Percentiles rank a stretch among this genome's conserved stretches.
These are phyloP conservation scores for Scaptomyza polygonia DNA, from an alignment of 2,888 invertebrate species.

Conservation along the genomic window DNA sequence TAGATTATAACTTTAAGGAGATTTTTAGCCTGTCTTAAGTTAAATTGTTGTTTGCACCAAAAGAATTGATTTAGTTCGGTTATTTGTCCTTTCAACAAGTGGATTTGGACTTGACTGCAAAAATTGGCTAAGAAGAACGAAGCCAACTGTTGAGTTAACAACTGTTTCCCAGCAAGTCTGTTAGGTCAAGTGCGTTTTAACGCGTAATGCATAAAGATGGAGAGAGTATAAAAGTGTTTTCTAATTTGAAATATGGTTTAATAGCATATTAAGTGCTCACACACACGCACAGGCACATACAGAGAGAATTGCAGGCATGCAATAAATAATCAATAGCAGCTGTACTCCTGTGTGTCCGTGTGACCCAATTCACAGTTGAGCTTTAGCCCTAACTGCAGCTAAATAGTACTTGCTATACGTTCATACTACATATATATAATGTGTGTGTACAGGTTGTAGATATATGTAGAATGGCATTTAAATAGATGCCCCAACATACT, in stretches of 20 bases:
- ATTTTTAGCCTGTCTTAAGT: too few species aligned
- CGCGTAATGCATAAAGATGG: neutral
- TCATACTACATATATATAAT: neutral
- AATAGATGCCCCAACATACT: neutral
- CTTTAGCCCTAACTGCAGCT: neutral
- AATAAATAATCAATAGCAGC: slow-evolving; percentile 27
- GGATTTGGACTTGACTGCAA: too few species aligned
- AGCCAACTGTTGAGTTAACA: too few species aligned
- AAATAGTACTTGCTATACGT: too few species aligned
- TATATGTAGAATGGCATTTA: neutral
- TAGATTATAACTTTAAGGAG: too few species aligned
- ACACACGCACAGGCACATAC: neutral
- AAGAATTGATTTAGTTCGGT: too few species aligned
- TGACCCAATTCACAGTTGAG: slow-evolving; percentile 17
- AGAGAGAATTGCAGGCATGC: neutral
- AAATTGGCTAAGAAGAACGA: too few species aligned
- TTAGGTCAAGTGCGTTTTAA: neutral
- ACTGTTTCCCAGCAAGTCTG: too few species aligned
- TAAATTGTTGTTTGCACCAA: too few species aligned
- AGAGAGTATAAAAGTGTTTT: neutral
- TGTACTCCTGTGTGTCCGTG: slow-evolving; percentile 5
- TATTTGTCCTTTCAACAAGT: too few species aligned
- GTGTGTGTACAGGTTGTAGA: neutral
- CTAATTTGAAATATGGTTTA: neutral
- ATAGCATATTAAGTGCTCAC: neutral